Conservation (phyloP, 2,113 vertebrate genomes). For the Chrysemys picta region DNA sequence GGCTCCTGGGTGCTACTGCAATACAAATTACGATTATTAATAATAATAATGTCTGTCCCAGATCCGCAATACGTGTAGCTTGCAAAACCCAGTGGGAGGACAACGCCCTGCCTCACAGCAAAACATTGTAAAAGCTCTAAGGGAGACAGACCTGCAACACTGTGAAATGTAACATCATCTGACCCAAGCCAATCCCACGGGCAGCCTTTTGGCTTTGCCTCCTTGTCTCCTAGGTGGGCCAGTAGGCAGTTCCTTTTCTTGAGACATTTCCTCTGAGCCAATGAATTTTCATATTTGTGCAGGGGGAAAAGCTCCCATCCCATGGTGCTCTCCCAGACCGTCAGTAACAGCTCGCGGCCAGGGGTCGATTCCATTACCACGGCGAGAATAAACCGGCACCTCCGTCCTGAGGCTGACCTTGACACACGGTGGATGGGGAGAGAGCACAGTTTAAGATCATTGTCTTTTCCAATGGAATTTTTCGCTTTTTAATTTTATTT, state of each 20-base stretch:
- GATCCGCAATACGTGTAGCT: not conserved
- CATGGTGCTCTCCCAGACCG: slow-evolving; percentile 60
- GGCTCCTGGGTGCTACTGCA: no score
- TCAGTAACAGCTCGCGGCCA: slow-evolving; percentile 59
- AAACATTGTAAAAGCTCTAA: not conserved
- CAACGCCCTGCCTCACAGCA: slow-evolving; percentile 29
- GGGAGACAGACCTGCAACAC: not conserved
- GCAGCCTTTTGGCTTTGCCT: slow-evolving; percentile 23
- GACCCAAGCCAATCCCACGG: slow-evolving; percentile 39
- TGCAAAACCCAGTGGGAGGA: not conserved
- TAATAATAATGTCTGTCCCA: slow-evolving; percentile 58
- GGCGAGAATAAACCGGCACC: slow-evolving; percentile 35
- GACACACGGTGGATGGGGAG: slow-evolving; percentile 5
- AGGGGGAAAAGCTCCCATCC: slow-evolving; percentile 29
- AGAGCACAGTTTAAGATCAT: not conserved
- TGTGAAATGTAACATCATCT: slow-evolving; percentile 44
- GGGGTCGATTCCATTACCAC: slow-evolving; percentile 55
- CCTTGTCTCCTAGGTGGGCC: not conserved
- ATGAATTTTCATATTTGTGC: not conserved
- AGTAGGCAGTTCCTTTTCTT: not conserved
- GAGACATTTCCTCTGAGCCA: slow-evolving; percentile 1
- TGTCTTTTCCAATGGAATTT: not conserved
- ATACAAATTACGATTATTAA: no score
- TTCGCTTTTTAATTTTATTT: no score
- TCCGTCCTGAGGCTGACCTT: slow-evolving; percentile 35